phyloP scores from a whole-genome alignment of 23 tunicate species.

The Trididemnum miniatum region DNA sequence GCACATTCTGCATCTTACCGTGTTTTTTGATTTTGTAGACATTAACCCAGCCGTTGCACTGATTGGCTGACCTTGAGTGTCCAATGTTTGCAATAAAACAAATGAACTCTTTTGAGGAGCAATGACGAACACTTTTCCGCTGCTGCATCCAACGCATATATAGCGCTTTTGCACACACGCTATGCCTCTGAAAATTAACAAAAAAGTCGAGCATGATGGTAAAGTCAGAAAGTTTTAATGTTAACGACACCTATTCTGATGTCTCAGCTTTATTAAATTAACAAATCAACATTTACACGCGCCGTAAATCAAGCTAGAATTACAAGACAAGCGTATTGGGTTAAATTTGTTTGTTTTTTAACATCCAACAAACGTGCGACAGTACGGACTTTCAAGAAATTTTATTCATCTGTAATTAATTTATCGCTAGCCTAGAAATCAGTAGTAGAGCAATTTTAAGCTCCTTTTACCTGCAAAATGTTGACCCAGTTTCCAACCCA shows the following conservation, averaged over 20 bases:
- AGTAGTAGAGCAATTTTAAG: not conserved
- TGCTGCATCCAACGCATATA: slow-evolving; percentile 35
- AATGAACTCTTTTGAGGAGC: slow-evolving; percentile 20
- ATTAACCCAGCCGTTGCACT: not conserved
- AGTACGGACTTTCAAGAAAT: no score
- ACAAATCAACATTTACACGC: no score
- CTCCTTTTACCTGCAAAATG: slow-evolving; percentile 62
- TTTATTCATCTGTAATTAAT: no score
- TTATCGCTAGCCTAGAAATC: not conserved
- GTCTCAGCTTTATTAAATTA: no score
- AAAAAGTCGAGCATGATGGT: no score
- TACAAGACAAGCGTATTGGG: no score
- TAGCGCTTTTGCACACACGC: slow-evolving; percentile 18
- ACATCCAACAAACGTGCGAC: no score
- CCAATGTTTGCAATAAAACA: slow-evolving; percentile 11
- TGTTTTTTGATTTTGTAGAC: not conserved
- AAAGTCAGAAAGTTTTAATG: no score
- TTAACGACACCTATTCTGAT: no score
- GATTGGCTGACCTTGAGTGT: not conserved
- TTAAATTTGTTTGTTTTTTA: no score
- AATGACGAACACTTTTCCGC: slow-evolving; percentile 21
- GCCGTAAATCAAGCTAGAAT: no score
- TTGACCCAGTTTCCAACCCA: not conserved
- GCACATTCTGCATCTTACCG: not conserved
- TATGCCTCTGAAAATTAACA: slow-evolving; percentile 39